Base-by-base conservation (phyloP, 1,140 invertebrate genomes). In the Chelonus insularis region DNA sequence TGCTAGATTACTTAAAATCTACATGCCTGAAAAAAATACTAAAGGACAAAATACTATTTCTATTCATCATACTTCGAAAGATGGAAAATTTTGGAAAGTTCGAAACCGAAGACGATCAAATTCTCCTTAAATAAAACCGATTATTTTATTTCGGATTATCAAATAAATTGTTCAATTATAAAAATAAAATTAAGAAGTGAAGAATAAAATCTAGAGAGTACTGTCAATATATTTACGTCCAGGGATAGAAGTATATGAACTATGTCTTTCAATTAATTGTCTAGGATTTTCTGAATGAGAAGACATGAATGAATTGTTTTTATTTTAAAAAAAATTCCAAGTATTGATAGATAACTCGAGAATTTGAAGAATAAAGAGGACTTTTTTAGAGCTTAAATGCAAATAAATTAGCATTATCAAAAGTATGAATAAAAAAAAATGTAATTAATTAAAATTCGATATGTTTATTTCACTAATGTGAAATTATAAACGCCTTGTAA, bases 81-180 rank as follows among this genome's bases (percentile, higher is more conserved):
- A 80, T 36, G 67, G 78, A 23, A 74, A 77, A 48, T 82, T 82
- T 57, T 80, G 79, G 79, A 78, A 76, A 54, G 66, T 82, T 16
- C 71, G 77, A 9, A 80, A 72, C 60, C 76, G 78, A 16, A 68
- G 78, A 37, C 74, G 74, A 39, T 78, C 78, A 0, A 79, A 69
- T 63, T 78, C 77, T 4, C 61, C 72, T 6, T 37, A 55, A 50
- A 50, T 32, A 16, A 59, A 11, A 16, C n/a, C n/a, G n/a, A n/a
- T n/a, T n/a, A n/a, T n/a, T n/a, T n/a, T n/a, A n/a, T n/a, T n/a
- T n/a, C n/a, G n/a, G n/a, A n/a, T n/a, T n/a, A n/a, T n/a, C n/a
- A n/a, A n/a, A n/a, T n/a, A n/a, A n/a, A n/a, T n/a, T n/a, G 14
- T 39, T 39, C 11, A 41, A 20, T 54, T 54, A 6, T 20, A 18